phyloP scores from a whole-genome alignment of 2,888 invertebrate genomes.

The Anticlea derivata region DNA sequence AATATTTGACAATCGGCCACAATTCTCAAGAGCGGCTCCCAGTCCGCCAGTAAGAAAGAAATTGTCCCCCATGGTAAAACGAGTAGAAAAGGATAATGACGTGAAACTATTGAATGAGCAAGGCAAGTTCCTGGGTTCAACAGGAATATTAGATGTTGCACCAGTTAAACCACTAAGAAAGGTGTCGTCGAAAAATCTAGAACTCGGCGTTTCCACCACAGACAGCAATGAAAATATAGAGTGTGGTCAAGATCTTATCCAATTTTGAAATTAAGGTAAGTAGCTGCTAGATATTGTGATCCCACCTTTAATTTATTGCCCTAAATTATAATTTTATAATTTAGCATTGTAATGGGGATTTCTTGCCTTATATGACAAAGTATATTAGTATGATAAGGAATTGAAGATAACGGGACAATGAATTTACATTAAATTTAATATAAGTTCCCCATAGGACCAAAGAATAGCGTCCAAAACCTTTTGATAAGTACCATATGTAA shows the following conservation, averaged over 20 bases:
- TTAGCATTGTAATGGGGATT: conserved; percentile 7
- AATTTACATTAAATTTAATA: not conserved
- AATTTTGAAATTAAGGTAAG: conserved; percentile 53
- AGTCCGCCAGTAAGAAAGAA: conserved; percentile 75
- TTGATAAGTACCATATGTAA: no score
- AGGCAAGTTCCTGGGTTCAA: conserved; percentile 57
- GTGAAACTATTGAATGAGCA: conserved; percentile 56
- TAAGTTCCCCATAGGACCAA: conserved; percentile 1
- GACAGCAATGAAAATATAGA: conserved; percentile 40
- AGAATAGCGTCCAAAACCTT: conserved; percentile 9
- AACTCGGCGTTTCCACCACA: conserved; percentile 40
- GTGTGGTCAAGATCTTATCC: conserved; percentile 70
- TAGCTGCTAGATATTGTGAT: conserved; percentile 27
- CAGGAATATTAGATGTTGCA: conserved; percentile 62
- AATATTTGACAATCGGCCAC: conserved; percentile 72
- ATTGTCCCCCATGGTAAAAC: conserved; percentile 57
- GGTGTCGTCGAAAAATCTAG: conserved; percentile 61
- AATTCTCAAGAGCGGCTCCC: conserved; percentile 70
- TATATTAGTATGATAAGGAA: conserved; percentile 17
- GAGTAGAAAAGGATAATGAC: conserved; percentile 51
- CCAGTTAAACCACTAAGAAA: conserved; percentile 73
- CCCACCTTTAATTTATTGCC: conserved; percentile 30
- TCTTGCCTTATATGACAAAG: conserved; percentile 25
- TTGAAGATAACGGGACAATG: not conserved
- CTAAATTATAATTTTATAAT: conserved; percentile 12